Evolutionary conservation across 2,888 invertebrate species (phyloP).

Genomic region (Apamea monoglypha): DNA sequence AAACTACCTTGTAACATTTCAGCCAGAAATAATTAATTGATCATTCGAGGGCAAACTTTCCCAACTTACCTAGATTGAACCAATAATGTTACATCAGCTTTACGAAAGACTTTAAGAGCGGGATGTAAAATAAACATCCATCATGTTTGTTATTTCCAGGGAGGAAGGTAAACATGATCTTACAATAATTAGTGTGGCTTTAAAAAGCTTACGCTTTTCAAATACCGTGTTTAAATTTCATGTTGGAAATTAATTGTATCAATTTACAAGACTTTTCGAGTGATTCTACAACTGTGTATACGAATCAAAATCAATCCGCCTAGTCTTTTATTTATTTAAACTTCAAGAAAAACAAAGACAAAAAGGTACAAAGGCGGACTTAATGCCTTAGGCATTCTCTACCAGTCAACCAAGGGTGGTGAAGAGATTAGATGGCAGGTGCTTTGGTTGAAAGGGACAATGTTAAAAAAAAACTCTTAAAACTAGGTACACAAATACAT

Average conservation of each 20-base stretch:
- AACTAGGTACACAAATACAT: no score
- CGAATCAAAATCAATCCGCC: not conserved
- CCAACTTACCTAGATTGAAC: slow-evolving; percentile 31
- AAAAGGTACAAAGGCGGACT: no score
- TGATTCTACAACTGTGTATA: not conserved
- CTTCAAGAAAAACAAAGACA: no score
- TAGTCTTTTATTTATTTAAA: no score
- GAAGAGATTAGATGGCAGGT: no score
- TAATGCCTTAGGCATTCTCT: no score
- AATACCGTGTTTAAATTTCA: slow-evolving; percentile 5
- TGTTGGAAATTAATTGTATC: not conserved
- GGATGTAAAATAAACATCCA: slow-evolving; percentile 38
- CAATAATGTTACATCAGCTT: slow-evolving; percentile 39
- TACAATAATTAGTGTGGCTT: slow-evolving; percentile 13
- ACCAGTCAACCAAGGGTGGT: no score
- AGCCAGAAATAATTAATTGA: slow-evolving; percentile 31
- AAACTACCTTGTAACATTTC: slow-evolving; percentile 12
- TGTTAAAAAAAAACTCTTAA: no score
- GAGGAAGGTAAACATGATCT: slow-evolving; percentile 5
- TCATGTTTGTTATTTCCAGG: slow-evolving; percentile 20
- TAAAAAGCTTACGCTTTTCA: slow-evolving; percentile 14
- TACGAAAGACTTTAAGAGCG: slow-evolving; percentile 18
- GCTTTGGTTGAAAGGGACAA: no score
- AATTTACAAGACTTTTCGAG: not conserved
- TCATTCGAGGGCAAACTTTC: slow-evolving; percentile 16